Evolutionary conservation across 1,140 invertebrate species (phyloP), one percentile per base, ranked within the genome.

Genomic region (Drosophila arawakana): DNA sequence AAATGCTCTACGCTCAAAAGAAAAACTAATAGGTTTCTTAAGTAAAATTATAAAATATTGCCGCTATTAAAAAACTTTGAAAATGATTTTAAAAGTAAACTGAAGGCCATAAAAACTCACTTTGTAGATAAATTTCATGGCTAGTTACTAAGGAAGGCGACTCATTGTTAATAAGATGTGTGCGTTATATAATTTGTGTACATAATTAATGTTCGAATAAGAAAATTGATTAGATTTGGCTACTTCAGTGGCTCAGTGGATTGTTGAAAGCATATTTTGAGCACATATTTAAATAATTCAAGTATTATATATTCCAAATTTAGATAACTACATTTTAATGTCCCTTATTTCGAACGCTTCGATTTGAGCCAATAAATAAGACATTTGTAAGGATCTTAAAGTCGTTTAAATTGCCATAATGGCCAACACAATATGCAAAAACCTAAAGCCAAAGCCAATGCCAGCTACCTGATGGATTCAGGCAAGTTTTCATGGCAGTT

Each of bases 401-500:
- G 11, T 6, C 30, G 49, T 52, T 52, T 54, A 57, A 57, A 57
- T 13, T 57, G 37, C 35, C 50, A 54, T 54, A 54, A 54, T 15
- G 34, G 13, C 13, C 49, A 7, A 30, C 25, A 25, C 21, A 50
- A 43, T 43, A 11, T 11, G 41, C 41, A 43, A 43, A 21, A 21
- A 43, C 11, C 4, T 43, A 13, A 43, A 13, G 50, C 34, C 50
- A 15, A 7, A 13, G 50, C 34, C 50, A 35, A 7, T 13, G 9
- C 9, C 2, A 37, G 50, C 30, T 15, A 37, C 49, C 49, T 50
- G 49, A 50, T 25, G 34, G 50, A 7, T 11, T 35, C 30, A 13
- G 13, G 39, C 3, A 55, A 60, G 43, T 81, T 78, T 82, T 70
- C 79, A 78, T 81, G 34, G 34, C 50, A 57, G 25, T 30, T 25